Evolutionary conservation across 2,888 invertebrate genomes (phyloP), one percentile per base, ranked within the genome.

Genomic region (Tenthredo livida): DNA sequence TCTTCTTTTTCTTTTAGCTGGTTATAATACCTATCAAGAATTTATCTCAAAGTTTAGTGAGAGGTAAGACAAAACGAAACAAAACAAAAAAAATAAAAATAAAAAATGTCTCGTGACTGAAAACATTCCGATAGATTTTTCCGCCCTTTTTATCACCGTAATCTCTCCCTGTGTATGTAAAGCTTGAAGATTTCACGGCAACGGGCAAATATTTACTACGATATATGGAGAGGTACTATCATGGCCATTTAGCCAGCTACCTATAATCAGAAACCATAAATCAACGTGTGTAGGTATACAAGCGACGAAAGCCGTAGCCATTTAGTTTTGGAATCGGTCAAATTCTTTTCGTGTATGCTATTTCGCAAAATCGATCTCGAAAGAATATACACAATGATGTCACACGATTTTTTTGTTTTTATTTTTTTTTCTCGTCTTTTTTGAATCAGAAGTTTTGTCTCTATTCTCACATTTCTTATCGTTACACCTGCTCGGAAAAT

Each of bases 241-340:
- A 37, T 37, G 47, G 25, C 47, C 47, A 75, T 40, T 75, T 75
- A 75, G 75, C 43, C 25, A 47, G 12, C 47, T 25, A 25, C 21
- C 75, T 47, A 75, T 75, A 75, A 75, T 75, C 43, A 75, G 21
- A 75, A 75, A 75, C 25, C 21, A 17, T 75, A 75, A 75, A 75
- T 75, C 50, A 75, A 54, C 6, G 54, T 25, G 17, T 4, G 50
- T 25, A n/a, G n/a, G n/a, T 29, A 29, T 29, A 40, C 75, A 75
- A 47, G 50, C 75, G 43, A 75, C n/a, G 12, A 25, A 50, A 43
- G 10, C 47, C 5, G 40, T 12, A 25, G 47, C 21, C 47, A 9
- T 72, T 17, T 33, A 29, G 1, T 21, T 12, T 15, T 4, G 15
- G 2, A 29, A 65, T 65, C 25, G 25, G 65, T 17, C 17, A 50